These are phyloP conservation scores for Potamarius usumacintae DNA, from an alignment of 2,113 vertebrate genomes.

Conservation along the genomic window DNA sequence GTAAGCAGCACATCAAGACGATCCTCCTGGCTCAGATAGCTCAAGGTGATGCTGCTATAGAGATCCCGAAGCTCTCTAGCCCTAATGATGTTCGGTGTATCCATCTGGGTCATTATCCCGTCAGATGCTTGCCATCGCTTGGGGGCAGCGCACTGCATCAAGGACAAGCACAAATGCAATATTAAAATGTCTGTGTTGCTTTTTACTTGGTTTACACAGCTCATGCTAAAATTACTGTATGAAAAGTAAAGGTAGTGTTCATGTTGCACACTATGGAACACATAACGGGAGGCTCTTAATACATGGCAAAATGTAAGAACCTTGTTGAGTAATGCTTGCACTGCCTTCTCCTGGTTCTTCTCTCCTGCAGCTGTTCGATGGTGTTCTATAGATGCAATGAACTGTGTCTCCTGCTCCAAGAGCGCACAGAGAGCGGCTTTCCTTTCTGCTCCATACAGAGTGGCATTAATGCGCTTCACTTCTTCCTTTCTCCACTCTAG, in stretches of 20 bases:
- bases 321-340: slow-evolving; percentile 81
- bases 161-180: neutral
- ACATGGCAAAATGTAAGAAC: slow-evolving; percentile 60
- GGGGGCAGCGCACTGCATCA: slow-evolving; percentile 79
- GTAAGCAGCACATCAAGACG: slow-evolving; percentile 75
- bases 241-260: neutral
- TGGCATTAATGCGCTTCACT: slow-evolving; percentile 69
- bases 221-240: neutral
- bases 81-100: slow-evolving; percentile 78
- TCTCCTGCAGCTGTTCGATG: slow-evolving; percentile 68
- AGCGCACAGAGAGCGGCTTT: slow-evolving; percentile 85
- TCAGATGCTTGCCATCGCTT: slow-evolving; percentile 77
- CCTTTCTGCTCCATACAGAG: slow-evolving; percentile 78
- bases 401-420: slow-evolving; percentile 81
- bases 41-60: slow-evolving; percentile 73
- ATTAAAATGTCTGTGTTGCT: neutral
- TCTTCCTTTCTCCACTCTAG: slow-evolving; percentile 86
- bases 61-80: slow-evolving; percentile 83
- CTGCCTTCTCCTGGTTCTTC: slow-evolving; percentile 67
- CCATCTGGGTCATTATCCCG: slow-evolving; percentile 79
- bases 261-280: neutral
- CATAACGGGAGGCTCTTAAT: neutral
- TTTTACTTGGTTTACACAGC: neutral
- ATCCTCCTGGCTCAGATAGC: slow-evolving; percentile 71
- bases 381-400: slow-evolving; percentile 80